phyloP scores from a whole-genome alignment of 1,140 invertebrate genomes.

The Zaprionus lachaisei region DNA sequence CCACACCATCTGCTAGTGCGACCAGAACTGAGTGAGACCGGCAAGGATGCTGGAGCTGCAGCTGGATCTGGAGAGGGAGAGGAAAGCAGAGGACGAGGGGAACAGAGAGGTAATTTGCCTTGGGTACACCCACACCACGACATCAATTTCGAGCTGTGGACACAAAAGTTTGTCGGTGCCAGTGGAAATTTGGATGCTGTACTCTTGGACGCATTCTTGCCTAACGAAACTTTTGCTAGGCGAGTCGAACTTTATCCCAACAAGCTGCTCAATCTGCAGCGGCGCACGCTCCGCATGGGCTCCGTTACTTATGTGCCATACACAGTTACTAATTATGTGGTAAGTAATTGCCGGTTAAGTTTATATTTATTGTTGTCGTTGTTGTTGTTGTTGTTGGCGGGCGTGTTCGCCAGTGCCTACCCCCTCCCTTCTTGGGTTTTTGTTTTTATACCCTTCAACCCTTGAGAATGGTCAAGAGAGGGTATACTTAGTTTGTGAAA shows the following conservation, averaged over 20 bases:
- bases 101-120: conserved; percentile 30
- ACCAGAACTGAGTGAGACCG: conserved; percentile 29
- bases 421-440: background rate
- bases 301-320: conserved; percentile 83
- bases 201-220: conserved; percentile 75
- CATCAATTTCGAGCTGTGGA: conserved; percentile 83
- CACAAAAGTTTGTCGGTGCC: conserved; percentile 83
- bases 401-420: background rate
- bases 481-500: too few relatives aligned
- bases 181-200: conserved; percentile 80
- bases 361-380: conserved; percentile 76
- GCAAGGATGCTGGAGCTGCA: conserved; percentile 10
- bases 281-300: conserved; percentile 67
- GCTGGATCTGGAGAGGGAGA: conserved; percentile 16
- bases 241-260: conserved; percentile 81
- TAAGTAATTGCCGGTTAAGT: conserved; percentile 83
- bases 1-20: conserved; percentile 80
- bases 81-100: conserved; percentile 10
- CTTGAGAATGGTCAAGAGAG: background rate
- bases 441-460: too few relatives aligned
- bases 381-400: background rate
- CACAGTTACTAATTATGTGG: conserved; percentile 84
- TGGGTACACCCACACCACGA: conserved; percentile 54
- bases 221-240: conserved; percentile 76
- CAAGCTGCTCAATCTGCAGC: conserved; percentile 77